A percentile compares a stretch with the other conserved stretches of the same genome.
These are phyloP conservation scores for Hermetia illucens DNA, from an alignment of 1,140 invertebrate genomes.

Conservation along the genomic window DNA sequence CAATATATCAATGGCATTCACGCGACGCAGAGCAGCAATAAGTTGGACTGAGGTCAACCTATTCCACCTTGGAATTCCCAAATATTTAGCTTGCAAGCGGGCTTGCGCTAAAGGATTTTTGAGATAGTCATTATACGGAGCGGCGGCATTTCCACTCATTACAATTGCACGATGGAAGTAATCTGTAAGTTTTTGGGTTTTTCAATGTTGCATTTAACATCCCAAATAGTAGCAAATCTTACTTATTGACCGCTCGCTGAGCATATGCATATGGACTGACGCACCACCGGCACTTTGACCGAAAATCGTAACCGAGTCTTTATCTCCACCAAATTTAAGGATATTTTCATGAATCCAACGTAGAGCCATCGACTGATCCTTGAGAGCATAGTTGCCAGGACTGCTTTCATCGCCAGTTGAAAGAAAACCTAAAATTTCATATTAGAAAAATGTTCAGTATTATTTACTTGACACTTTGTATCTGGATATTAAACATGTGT, in stretches of 20 bases:
- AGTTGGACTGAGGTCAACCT: slow-evolving; percentile 13
- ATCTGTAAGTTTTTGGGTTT: slow-evolving; percentile 6
- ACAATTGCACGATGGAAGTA: slow-evolving; percentile 37
- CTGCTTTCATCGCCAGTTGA: slow-evolving; percentile 24
- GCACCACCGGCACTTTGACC: slow-evolving; percentile 41
- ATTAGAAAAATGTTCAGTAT: no score
- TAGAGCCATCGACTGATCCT: slow-evolving; percentile 39
- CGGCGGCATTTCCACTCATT: slow-evolving; percentile 44
- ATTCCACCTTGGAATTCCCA: slow-evolving; percentile 13
- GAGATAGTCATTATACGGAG: slow-evolving; percentile 40
- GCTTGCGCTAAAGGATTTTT: slow-evolving; percentile 32
- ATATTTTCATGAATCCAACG: slow-evolving; percentile 30
- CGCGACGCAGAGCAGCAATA: slow-evolving; percentile 24
- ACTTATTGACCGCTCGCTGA: slow-evolving; percentile 30
- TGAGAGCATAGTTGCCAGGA: slow-evolving; percentile 42
- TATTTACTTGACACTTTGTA: no score
- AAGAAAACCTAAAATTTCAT: slow-evolving; percentile 19
- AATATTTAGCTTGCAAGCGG: slow-evolving; percentile 11
- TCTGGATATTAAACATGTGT: no score
- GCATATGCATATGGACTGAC: slow-evolving; percentile 31
- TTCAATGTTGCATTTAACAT: not conserved
- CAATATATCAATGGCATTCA: slow-evolving; percentile 20
- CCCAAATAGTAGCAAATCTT: slow-evolving; percentile 2
- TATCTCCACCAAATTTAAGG: slow-evolving; percentile 29
- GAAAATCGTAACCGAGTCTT: slow-evolving; percentile 38